Percentiles rank a stretch among this genome's conserved stretches.
Conservation (phyloP, 1,140 invertebrate species). For the Vanessa atalanta region DNA sequence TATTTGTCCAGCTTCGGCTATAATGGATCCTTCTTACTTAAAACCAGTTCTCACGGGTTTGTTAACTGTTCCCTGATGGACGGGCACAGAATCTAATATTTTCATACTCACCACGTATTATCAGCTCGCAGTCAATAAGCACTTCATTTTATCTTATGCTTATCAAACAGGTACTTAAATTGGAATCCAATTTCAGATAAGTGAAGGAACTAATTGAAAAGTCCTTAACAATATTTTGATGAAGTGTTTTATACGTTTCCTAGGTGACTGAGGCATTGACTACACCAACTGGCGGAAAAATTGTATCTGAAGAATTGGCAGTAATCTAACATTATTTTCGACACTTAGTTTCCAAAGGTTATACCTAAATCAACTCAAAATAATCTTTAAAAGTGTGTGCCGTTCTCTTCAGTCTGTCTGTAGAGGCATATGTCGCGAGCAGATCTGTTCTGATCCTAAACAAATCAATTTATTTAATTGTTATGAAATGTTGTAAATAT, state of each 20-base stretch:
- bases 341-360: too few relatives aligned
- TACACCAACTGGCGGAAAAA: too few relatives aligned
- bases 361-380: too few relatives aligned
- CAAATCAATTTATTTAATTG: too few relatives aligned
- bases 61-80: slow-evolving; percentile 15
- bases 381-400: too few relatives aligned
- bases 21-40: neutral
- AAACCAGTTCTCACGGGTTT: slow-evolving; percentile 7
- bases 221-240: neutral
- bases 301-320: too few relatives aligned
- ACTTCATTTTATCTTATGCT: slow-evolving; percentile 36
- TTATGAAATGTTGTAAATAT: too few relatives aligned
- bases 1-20: slow-evolving; percentile 5
- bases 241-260: neutral
- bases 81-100: slow-evolving; percentile 5
- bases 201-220: slow-evolving; percentile 18
- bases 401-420: too few relatives aligned
- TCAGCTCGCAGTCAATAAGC: slow-evolving; percentile 32
- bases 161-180: slow-evolving; percentile 35
- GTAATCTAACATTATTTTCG: too few relatives aligned
- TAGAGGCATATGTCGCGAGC: too few relatives aligned
- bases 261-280: too few relatives aligned
- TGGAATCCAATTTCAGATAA: slow-evolving; percentile 32
- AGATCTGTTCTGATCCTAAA: too few relatives aligned
- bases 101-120: slow-evolving; percentile 25